Evolutionary conservation across 2,113 vertebrate species (phyloP).

Genomic region (Neolamprologus brichardi): DNA sequence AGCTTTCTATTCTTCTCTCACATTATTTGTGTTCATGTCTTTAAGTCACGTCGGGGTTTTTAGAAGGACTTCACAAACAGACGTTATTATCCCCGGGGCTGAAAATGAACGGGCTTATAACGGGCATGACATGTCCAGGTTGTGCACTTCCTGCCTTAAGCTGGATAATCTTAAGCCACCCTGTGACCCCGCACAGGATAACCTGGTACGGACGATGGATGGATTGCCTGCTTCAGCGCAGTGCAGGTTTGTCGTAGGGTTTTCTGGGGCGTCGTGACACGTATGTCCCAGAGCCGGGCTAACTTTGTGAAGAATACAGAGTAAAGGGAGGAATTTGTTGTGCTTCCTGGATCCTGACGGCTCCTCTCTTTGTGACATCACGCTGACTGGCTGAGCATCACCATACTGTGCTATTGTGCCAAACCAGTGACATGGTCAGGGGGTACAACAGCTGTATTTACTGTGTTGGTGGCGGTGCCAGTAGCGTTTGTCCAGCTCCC

Average conservation of each 20-base stretch:
- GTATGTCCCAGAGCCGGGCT: background rate
- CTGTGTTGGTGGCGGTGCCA: constrained; percentile 36
- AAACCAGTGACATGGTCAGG: constrained; percentile 35
- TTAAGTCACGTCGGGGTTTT: background rate
- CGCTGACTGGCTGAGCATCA: background rate
- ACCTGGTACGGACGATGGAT: background rate
- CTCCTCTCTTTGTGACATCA: background rate
- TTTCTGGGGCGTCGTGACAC: background rate
- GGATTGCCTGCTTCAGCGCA: background rate
- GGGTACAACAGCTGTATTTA: constrained; percentile 45
- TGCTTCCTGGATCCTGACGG: background rate
- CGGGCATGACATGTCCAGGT: background rate
- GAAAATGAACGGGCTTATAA: background rate
- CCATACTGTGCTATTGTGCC: constrained; percentile 21
- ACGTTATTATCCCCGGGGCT: background rate
- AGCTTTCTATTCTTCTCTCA: background rate
- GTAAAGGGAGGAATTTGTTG: background rate
- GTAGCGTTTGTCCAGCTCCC: constrained; percentile 38
- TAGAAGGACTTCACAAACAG: background rate
- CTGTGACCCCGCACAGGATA: background rate
- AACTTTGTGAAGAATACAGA: background rate
- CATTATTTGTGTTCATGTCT: background rate
- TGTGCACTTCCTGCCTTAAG: background rate
- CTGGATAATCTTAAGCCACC: background rate
- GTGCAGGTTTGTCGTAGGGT: background rate